These are phyloP conservation scores for Lacerta bilineata DNA, from an alignment of 2,797 vertebrate genomes.

Conservation along the genomic window DNA sequence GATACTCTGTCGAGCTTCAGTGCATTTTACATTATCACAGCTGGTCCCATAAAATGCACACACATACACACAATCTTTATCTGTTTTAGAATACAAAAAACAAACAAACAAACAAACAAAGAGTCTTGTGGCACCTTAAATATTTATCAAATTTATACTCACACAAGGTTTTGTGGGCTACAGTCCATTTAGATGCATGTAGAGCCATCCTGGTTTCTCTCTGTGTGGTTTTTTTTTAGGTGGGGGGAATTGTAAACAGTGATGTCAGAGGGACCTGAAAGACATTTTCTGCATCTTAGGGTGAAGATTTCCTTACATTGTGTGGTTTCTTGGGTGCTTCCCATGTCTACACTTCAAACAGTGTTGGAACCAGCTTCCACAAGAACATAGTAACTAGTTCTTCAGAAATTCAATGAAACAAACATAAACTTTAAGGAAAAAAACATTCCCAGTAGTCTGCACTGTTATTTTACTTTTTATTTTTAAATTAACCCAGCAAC, in stretches of 20 bases:
- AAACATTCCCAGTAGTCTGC: not conserved
- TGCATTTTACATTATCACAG: not conserved
- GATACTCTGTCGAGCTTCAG: not conserved
- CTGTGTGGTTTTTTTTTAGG: too few species aligned
- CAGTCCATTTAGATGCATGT: too few species aligned
- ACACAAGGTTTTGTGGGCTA: too few species aligned
- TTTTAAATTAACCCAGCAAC: not conserved
- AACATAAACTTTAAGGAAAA: not conserved
- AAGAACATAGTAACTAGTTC: not conserved
- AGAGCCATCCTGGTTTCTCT: too few species aligned
- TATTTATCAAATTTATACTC: too few species aligned
- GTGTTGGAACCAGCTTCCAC: not conserved
- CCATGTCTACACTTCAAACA: not conserved
- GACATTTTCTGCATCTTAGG: too few species aligned
- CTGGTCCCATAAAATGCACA: not conserved
- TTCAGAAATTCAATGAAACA: not conserved
- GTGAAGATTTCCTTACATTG: not conserved
- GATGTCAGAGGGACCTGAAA: too few species aligned
- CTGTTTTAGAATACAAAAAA: not conserved
- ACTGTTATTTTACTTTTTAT: not conserved
- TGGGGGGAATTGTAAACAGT: too few species aligned
- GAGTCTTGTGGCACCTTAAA: too few species aligned
- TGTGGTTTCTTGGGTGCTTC: not conserved
- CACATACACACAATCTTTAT: not conserved
- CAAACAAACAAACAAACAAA: too few species aligned